Base-by-base conservation (phyloP, 2,113 vertebrate genomes). In the Lagopus leucura region DNA sequence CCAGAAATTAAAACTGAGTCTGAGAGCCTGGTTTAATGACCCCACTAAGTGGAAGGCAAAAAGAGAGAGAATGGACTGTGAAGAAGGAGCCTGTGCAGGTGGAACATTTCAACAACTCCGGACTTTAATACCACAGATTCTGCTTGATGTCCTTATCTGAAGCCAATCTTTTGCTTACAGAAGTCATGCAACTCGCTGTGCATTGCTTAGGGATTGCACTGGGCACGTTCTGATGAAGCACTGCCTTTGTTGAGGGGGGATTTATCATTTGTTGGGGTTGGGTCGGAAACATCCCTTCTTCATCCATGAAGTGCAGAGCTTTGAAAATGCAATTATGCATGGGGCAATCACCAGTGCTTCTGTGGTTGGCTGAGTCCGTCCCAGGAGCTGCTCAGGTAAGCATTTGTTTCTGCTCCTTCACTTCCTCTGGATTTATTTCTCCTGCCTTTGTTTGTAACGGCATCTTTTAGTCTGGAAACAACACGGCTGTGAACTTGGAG, bases 1-100 rank as follows among this genome's bases (percentile, higher is more conserved):
- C 82, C 85, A 96, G 93, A 86, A 94, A 95, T 96, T 92, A 94
- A 92, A 96, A 72, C 76, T 24, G 2, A 95, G 93, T 74, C 94
- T 20, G 42, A 54, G 82, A 88, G 88, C 36, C 85, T 82, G 93
- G 72, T 93, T 96, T 95, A 95, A 95, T 95, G 96, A 95, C 86
- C 85, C 88, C 30, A 61, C 82, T 69, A 92, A 94, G 82, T 38
- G 91, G 88, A 91, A 97, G 80, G 93, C 82, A 63, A 40, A 57
- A 72, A 47, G 82, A 57, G 69, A 57, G 89, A 67, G 76, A 65
- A 90, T 21, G 28, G 93, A 69, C 61, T 36, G 93, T 11, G 1
- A 43, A 16, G 3, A 8, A 22, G 61, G 86, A 57, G 40, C 8
- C 55, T 72, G 83, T 11, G 69, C 1, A 24, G 72, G 38, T 34